Evolutionary conservation across 2,113 vertebrate species (phyloP).

Genomic region (Rhinoptilus africanus): DNA sequence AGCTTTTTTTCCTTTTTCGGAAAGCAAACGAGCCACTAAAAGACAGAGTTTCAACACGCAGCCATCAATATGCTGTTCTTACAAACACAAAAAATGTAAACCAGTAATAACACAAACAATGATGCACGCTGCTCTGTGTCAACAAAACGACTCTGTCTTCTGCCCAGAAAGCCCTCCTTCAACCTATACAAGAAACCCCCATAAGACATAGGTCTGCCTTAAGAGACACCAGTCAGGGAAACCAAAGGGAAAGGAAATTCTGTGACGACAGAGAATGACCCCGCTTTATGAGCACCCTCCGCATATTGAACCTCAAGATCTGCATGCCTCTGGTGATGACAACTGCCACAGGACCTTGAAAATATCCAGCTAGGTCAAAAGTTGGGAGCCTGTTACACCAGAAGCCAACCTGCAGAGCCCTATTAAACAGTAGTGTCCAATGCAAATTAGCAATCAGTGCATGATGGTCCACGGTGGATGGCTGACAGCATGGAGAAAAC

Average conservation of each 20-base stretch:
- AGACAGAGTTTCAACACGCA: conserved; percentile 27
- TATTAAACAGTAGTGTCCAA: not conserved
- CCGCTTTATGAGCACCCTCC: not conserved
- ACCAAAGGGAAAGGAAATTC: not conserved
- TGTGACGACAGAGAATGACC: not conserved
- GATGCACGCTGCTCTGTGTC: not conserved
- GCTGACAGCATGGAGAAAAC: not conserved
- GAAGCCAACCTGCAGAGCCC: not conserved
- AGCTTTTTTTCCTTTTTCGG: not conserved
- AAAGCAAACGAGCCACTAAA: conserved; percentile 9
- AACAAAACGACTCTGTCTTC: not conserved
- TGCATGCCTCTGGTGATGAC: not conserved
- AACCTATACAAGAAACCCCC: not conserved
- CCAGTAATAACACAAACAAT: conserved; percentile 32
- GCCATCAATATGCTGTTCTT: conserved; percentile 30
- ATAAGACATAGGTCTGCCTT: not conserved
- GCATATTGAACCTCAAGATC: not conserved
- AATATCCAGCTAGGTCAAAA: not conserved
- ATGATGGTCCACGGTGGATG: not conserved
- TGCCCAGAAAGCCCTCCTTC: not conserved
- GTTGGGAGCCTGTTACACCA: not conserved
- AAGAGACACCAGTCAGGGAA: not conserved
- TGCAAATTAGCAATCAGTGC: not conserved
- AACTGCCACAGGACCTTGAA: not conserved
- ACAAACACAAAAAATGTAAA: conserved; percentile 30